A percentile compares a stretch with the other conserved stretches of the same genome.
Conservation (phyloP, 2,113 vertebrate species). For the mouse (Mus musculus) region GRCm39 chr2:77668001-77668500, state of each 20-base stretch:
- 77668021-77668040: neutral
- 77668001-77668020: neutral
- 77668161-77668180: neutral
- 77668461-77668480: neutral
- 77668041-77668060: neutral
- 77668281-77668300: neutral
- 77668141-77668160: neutral
- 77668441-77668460: slow-evolving; percentile 15
- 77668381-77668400: neutral
- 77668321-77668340: neutral
- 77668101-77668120: neutral
- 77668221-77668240: neutral
- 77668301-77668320: neutral
- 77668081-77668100: neutral
- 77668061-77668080: neutral
- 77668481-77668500: neutral
- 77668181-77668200: neutral
- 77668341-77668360: neutral
- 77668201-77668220: neutral
- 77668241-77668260: neutral
- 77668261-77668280: neutral
- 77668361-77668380: neutral
- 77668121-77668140: neutral
- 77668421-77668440: slow-evolving; percentile 35
- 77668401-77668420: neutral